phyloP scores from a whole-genome alignment of 2,113 vertebrate genomes.

The Uria lomvia region DNA sequence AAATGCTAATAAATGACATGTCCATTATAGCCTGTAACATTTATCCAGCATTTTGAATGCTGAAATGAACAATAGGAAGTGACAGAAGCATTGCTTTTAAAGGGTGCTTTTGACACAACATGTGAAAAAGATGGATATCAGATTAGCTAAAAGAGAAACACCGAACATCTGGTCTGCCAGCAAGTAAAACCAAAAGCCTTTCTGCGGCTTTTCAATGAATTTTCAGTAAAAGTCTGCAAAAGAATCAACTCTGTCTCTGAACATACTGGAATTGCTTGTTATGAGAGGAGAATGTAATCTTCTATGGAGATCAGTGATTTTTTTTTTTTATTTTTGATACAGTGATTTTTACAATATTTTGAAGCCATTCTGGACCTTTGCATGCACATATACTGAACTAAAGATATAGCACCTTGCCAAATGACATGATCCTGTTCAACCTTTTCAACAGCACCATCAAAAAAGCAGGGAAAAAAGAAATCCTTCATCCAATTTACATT shows the following conservation, averaged over 20 bases:
- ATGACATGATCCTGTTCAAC: background rate
- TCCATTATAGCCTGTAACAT: background rate
- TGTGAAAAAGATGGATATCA: background rate
- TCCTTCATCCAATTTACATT: background rate
- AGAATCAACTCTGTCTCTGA: background rate
- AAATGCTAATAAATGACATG: background rate
- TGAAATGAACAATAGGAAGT: background rate
- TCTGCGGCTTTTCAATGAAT: background rate
- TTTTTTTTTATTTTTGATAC: background rate
- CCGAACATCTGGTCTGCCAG: background rate
- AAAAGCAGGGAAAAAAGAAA: rapidly evolving
- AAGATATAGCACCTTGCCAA: background rate
- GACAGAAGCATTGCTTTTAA: background rate
- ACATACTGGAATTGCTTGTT: background rate
- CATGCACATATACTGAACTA: rapidly evolving
- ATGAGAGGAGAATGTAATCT: background rate
- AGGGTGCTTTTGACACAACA: background rate
- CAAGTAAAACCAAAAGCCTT: background rate
- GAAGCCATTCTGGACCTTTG: background rate
- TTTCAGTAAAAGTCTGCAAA: background rate
- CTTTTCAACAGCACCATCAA: background rate
- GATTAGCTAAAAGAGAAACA: background rate
- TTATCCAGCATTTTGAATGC: background rate
- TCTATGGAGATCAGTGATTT: background rate
- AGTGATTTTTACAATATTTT: background rate